Evolutionary conservation across 1,140 invertebrate species (phyloP), one percentile per base, ranked within the genome.

Genomic region (Atta texana): DNA sequence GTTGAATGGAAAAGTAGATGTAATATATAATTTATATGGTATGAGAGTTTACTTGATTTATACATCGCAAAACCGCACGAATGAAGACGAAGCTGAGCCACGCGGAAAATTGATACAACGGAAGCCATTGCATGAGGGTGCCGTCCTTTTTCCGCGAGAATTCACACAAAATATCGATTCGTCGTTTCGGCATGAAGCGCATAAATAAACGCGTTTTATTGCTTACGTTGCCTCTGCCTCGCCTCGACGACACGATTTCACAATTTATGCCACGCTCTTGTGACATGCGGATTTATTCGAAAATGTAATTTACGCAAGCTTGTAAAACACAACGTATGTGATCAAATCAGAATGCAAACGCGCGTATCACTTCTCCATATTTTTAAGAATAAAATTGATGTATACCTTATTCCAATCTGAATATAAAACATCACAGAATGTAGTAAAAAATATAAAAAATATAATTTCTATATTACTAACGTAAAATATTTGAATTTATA

Each of bases 81-180:
- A 61, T 44, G 39, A 74, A 82, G 39, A 44, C 61, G 61, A 31
- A 61, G 53, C 16, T 81, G 66, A 82, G 39, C 68, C 55, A 61
- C 39, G 68, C 61, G 59, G 74, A 77, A 66, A 77, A 78, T 85
- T 78, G 82, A 76, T 82, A 85, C 28, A 78, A 85, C 59, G 82
- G 59, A 64, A 85, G 55, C 71, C 81, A 85, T 85, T 66, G 57
- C 82, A 55, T 34, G 82, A 85, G 44, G 59, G 59, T 53, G 24
- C 57, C 28, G 57, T 78, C 59, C 74, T 64, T 85, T 85, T 85
- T 85, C 82, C 74, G 34, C 72, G 74, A 85, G 82, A 85, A 85
- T 78, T 85, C 82, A 78, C 82, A 53, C 59, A 39, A 78, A 85
- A 85, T 85, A 85, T 85, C 82, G 82, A 85, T 85, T 85, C 55